Conservation (phyloP, 2,888 invertebrate genomes). For the Tribolium freemani region DNA sequence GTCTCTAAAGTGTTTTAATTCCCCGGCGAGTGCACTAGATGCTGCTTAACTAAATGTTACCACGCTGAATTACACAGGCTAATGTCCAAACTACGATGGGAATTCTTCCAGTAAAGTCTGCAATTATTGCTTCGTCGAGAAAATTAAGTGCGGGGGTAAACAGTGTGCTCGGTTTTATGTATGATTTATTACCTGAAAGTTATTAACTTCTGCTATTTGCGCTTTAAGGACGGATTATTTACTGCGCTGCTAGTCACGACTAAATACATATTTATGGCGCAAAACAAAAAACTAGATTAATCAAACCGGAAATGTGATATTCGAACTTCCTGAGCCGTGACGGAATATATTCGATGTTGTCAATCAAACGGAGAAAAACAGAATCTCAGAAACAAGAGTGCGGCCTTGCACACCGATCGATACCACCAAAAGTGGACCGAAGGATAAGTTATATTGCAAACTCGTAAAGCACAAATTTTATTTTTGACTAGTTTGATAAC, state of each 20-base stretch:
- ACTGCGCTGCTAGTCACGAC: neutral
- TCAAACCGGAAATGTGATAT: conserved; percentile 24
- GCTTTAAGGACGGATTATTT: conserved; percentile 25
- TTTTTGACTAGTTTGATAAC: too few relatives aligned
- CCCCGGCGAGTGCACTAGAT: conserved; percentile 50
- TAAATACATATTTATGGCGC: conserved; percentile 16
- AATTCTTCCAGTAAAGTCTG: conserved; percentile 30
- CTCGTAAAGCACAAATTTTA: neutral
- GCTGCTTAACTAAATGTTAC: conserved; percentile 50
- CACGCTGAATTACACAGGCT: conserved; percentile 43
- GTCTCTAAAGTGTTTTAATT: conserved; percentile 57
- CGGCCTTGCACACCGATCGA: conserved; percentile 10
- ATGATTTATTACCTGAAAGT: conserved; percentile 40
- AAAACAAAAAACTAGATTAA: conserved; percentile 14
- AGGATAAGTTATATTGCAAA: neutral
- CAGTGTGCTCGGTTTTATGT: conserved; percentile 25
- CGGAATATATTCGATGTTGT: conserved; percentile 25
- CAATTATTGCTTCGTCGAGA: conserved; percentile 35
- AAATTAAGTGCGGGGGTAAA: conserved; percentile 23
- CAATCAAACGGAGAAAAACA: conserved; percentile 29
- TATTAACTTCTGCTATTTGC: conserved; percentile 32
- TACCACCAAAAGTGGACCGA: conserved; percentile 1
- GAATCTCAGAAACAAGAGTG: conserved; percentile 11
- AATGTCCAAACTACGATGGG: conserved; percentile 32
- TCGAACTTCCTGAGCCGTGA: conserved; percentile 11